Percentiles rank a stretch among this genome's conserved stretches.
Conservation (phyloP, 1,140 invertebrate species). For the Megalopta genalis region DNA sequence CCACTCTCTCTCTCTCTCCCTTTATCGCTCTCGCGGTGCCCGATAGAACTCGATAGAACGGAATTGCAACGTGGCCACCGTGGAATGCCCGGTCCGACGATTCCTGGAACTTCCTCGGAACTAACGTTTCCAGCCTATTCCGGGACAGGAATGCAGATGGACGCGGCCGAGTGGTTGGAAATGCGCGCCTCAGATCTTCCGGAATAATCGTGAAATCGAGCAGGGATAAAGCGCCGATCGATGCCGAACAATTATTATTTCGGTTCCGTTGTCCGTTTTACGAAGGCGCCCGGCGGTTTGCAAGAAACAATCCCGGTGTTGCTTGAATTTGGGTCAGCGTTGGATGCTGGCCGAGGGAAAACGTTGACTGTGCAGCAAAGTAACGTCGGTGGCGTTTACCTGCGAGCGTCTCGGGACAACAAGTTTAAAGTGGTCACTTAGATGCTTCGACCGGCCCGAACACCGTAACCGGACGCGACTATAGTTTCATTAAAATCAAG, state of each 20-base stretch:
- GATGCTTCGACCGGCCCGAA: no score
- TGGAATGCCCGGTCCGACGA: slow-evolving; percentile 46
- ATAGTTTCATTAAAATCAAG: no score
- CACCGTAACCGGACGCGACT: no score
- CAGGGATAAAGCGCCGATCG: slow-evolving; percentile 28
- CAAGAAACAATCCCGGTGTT: background rate
- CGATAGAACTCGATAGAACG: slow-evolving; percentile 36
- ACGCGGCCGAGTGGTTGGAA: slow-evolving; percentile 7
- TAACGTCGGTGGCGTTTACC: background rate
- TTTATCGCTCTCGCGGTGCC: background rate
- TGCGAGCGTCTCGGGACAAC: background rate
- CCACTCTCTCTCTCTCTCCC: background rate
- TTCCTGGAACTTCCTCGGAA: slow-evolving; percentile 51
- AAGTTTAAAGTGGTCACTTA: no score
- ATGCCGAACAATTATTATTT: background rate
- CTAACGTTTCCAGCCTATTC: slow-evolving; percentile 41
- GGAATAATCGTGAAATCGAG: background rate
- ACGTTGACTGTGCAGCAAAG: background rate
- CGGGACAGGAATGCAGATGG: slow-evolving; percentile 35
- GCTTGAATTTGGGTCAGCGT: background rate
- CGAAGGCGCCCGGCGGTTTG: no score
- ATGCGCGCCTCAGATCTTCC: background rate
- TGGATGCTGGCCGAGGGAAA: background rate
- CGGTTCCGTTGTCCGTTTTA: no score
- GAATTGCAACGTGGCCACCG: slow-evolving; percentile 34